These are phyloP conservation scores for Emys orbicularis DNA, from an alignment of 2,797 vertebrate species.

Conservation along the genomic window DNA sequence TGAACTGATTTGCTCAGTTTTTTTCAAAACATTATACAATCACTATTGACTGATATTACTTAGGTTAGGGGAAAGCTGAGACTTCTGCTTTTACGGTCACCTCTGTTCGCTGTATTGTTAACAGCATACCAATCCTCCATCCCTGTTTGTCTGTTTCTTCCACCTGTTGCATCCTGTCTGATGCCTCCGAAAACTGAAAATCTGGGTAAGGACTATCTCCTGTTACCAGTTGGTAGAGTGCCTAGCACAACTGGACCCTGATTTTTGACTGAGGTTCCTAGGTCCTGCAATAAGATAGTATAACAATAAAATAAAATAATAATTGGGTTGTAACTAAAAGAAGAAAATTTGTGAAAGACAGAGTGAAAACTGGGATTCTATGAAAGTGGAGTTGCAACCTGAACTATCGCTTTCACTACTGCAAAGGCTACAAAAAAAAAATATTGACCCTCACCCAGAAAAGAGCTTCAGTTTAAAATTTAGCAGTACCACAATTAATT, in stretches of 20 bases:
- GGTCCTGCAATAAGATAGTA: neutral
- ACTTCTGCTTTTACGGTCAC: neutral
- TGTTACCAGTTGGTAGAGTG: neutral
- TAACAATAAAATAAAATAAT: constrained; percentile 9
- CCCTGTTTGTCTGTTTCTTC: neutral
- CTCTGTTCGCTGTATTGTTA: neutral
- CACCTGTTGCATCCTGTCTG: neutral
- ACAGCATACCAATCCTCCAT: neutral
- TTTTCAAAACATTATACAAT: neutral
- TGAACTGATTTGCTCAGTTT: neutral
- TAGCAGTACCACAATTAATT: constrained; percentile 20
- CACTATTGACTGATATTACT: neutral
- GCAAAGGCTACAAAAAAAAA: neutral
- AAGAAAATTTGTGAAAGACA: neutral
- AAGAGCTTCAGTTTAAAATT: constrained; percentile 25
- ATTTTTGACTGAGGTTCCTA: neutral
- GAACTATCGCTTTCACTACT: constrained; percentile 7
- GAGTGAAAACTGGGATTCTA: neutral
- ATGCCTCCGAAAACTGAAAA: too few species aligned
- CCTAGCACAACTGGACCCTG: neutral
- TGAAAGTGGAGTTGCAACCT: neutral
- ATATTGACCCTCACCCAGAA: constrained; percentile 1
- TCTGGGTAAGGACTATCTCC: neutral
- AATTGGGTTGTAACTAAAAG: neutral
- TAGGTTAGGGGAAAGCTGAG: neutral